Base-by-base conservation (phyloP, 2,888 invertebrate species). In the Glaucopsyche alexis region DNA sequence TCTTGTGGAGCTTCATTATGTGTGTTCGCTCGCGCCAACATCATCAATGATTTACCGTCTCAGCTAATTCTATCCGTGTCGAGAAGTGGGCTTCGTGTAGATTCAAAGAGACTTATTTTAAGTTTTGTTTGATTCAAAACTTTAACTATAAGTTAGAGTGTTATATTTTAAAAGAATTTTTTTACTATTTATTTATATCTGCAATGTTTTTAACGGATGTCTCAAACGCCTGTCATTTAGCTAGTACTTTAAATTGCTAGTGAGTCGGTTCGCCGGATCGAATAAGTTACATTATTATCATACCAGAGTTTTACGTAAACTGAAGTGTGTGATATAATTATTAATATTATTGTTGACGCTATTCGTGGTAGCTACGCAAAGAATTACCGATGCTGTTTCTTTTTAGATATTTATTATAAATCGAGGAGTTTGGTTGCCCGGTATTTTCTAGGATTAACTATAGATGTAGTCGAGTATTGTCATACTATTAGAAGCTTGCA, bases 91-190 rank as follows among this genome's bases (percentile, higher is more conserved):
- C 78, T 76, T 83, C 82, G 83, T 82, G 83, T 84, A 82, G 86
- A 87, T 88, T 86, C 85, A 83, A 86, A 86, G 83, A 81, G 84
- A 90, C 93, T 93, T 93, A 92, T 93, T 92, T 91, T 92, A 89
- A 88, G 93, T 93, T 93, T 93, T 93, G 92, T 85, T 69, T 85
- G 78, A 87, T 87, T 87, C 92, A 93, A 93, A 93, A 93, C 93
- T 92, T 90, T 91, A 90, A 92, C 90, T 91, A 92, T 93, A 91
- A 93, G 93, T 93, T 93, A 91, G 87, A 89, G 87, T 85, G 86
- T 87, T 90, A 83, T 87, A 84, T 89, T 88, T 87, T 85, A 83
- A 85, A 84, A 81, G 80, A 78, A 78, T 72, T 75, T 76, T 85
- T 84, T 83, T 83, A 86, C 82, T 90, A 91, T 91, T 91, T 91